phyloP scores from a whole-genome alignment of 2,113 vertebrate species.

The Urocynchramus pylzowi region DNA sequence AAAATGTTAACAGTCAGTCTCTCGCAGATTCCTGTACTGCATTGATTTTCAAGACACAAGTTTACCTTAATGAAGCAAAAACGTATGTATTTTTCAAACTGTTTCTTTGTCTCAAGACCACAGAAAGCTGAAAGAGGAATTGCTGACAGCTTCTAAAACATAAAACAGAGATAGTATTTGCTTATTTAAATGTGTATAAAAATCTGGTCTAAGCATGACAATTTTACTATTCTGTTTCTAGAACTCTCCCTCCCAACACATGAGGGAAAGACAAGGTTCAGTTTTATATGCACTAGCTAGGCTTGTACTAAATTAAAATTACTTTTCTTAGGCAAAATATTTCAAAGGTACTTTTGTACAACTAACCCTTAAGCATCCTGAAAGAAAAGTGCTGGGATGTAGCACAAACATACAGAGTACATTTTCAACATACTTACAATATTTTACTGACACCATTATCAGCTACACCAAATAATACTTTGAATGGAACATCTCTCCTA shows the following conservation, averaged over 20 bases:
- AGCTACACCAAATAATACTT: neutral
- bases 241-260: neutral
- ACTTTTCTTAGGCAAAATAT: neutral
- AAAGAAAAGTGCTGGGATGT: neutral
- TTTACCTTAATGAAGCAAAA: conserved; percentile 98
- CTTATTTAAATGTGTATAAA: neutral
- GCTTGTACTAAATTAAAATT: neutral
- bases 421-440: neutral
- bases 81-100: conserved; percentile 94
- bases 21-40: neutral
- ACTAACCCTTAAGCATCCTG: neutral
- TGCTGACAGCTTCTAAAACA: conserved; percentile 87
- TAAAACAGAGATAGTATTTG: neutral
- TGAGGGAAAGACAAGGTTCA: neutral
- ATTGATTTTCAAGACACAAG: neutral
- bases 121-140: conserved; percentile 93
- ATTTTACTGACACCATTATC: neutral
- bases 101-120: conserved; percentile 77
- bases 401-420: neutral
- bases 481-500: neutral
- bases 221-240: neutral
- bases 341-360: neutral
- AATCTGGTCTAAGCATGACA: neutral
- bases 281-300: neutral
- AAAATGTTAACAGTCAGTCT: neutral